Evolutionary conservation across 2,113 vertebrate species (phyloP).

Genomic region (Morphnarchus princeps): DNA sequence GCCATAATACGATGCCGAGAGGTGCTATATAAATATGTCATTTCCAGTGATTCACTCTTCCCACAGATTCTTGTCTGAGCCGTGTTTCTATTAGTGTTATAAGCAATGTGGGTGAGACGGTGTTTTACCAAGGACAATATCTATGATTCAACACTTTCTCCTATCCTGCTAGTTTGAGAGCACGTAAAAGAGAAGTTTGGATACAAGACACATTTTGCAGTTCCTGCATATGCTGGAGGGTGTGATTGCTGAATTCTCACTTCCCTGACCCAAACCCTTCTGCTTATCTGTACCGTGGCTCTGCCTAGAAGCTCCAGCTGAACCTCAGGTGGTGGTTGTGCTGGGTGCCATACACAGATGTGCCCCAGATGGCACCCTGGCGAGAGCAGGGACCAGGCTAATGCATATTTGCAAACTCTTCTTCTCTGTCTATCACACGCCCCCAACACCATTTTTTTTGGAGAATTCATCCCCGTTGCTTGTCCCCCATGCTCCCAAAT

Average conservation of each 20-base stretch:
- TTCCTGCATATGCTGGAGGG: neutral
- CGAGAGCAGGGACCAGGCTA: neutral
- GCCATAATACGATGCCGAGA: neutral
- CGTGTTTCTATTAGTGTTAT: slow-evolving; percentile 25
- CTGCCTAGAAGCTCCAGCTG: neutral
- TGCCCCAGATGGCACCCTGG: neutral
- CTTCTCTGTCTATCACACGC: neutral
- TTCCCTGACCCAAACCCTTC: neutral
- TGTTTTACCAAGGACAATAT: slow-evolving; percentile 38
- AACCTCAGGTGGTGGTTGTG: neutral
- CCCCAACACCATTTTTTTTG: neutral
- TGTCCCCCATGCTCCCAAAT: neutral
- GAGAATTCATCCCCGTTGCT: neutral
- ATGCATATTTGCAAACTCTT: neutral
- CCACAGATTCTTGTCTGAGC: slow-evolving; percentile 47
- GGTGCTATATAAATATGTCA: slow-evolving; percentile 27
- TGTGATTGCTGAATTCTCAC: neutral
- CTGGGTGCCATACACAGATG: neutral
- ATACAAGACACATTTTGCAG: accelerated
- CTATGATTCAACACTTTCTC: slow-evolving; percentile 39
- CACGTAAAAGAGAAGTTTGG: neutral
- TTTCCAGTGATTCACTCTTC: slow-evolving; percentile 56
- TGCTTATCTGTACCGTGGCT: neutral
- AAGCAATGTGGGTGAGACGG: slow-evolving; percentile 37
- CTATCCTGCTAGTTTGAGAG: neutral